Percentiles rank a stretch among this genome's conserved stretches.
Evolutionary conservation across 2,797 vertebrate genomes (phyloP).

Genomic region (Cheirogaleus major): DNA sequence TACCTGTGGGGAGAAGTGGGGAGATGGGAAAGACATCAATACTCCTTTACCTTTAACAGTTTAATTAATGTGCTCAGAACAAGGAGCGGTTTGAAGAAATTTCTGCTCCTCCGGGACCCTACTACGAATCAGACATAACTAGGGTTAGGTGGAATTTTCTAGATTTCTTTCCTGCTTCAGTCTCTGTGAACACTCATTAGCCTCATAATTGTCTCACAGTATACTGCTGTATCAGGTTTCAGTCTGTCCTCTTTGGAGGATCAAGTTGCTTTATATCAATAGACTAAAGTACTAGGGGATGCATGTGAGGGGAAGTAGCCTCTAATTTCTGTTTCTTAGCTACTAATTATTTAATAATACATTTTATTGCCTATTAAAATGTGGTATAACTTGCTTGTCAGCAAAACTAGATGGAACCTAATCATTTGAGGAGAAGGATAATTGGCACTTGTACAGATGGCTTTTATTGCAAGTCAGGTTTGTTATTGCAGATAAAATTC

Average conservation of each 20-base stretch:
- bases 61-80: constrained; percentile 97
- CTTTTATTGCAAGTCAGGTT: constrained; percentile 84
- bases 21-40: constrained; percentile 92
- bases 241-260: constrained; percentile 84
- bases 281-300: constrained; percentile 82
- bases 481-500: constrained; percentile 67
- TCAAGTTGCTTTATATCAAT: constrained; percentile 86
- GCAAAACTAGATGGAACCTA: constrained; percentile 87
- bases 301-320: constrained; percentile 85
- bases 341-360: constrained; percentile 92
- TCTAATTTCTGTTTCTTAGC: constrained; percentile 89
- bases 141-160: constrained; percentile 88
- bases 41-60: constrained; percentile 95
- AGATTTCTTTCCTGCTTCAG: constrained; percentile 87
- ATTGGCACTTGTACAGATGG: constrained; percentile 87
- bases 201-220: constrained; percentile 89
- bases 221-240: constrained; percentile 87
- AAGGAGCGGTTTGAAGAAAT: constrained; percentile 88
- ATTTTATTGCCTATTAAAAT: constrained; percentile 91
- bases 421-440: constrained; percentile 86
- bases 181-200: constrained; percentile 89
- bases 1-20: constrained; percentile 87
- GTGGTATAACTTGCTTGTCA: constrained; percentile 89
- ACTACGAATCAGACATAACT: constrained; percentile 86
- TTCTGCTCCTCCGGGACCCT: constrained; percentile 86